Evolutionary conservation across 37 sponge, comb jelly and placozoan genomes (phyloP), one percentile per base, ranked within the genome.

Genomic region (Axinella damicornis): DNA sequence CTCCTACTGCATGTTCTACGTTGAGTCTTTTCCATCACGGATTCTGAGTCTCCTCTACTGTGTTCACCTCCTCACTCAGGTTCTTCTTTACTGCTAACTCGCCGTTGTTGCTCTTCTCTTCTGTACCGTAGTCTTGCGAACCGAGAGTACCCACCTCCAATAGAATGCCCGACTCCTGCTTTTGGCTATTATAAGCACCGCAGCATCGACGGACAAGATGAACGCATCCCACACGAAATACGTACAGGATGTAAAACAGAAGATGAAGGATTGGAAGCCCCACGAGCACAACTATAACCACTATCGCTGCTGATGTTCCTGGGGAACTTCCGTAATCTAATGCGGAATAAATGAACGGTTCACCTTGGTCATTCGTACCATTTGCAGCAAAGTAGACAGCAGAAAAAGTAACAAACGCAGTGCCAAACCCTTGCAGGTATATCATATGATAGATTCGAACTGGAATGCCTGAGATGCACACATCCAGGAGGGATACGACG

Each of bases 251-350:
- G 53, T 58, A 89, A 33, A 78, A 12, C 12, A 69, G 20, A 12
- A 80, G 17, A 63, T 95, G 85, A 0, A 91, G n/a, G 21, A 88
- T 20, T 62, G 95, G 95, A 22, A 85, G 1, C 38, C 71, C 24
- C 4, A 95, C 16, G 13, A 95, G 65, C 0, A 66, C 61, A 0
- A 68, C 56, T 25, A 35, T 34, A 15, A 90, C 6, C 56, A 35
- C 62, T 0, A 78, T 0, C 2, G 74, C 81, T 4, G 60, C 69
- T 24, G 95, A 78, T 21, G 9, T 5, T 31, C 83, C 89, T 31
- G 89, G 86, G 19, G 65, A 54, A 36, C 38, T 75, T 18, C 69
- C 69, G 53, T 88, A 95, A 57, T 95, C 92, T 35, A 95, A 37
- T 0, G 75, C 65, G 17, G 75, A 31, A 59, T 95, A 95, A 27